These are phyloP conservation scores for Pediacus dermestoides DNA, from an alignment of 2,888 invertebrate species.

Conservation along the genomic window DNA sequence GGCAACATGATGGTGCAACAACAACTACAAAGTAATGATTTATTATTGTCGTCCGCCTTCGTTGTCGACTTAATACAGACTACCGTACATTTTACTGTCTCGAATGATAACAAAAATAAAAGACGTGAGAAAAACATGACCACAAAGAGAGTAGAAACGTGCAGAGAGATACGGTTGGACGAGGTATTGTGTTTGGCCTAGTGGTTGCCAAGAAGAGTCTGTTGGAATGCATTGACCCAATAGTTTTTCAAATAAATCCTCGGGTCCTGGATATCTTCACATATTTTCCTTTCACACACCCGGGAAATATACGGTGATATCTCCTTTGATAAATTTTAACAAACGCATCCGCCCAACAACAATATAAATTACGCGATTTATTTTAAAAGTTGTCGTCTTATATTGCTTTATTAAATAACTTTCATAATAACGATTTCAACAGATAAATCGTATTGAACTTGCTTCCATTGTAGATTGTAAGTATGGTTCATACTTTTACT, in stretches of 20 bases:
- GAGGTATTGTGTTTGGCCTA: slow-evolving; percentile 8
- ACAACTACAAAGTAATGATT: slow-evolving; percentile 28
- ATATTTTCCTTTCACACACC: slow-evolving; percentile 9
- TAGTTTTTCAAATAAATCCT: slow-evolving; percentile 3
- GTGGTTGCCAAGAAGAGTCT: slow-evolving; percentile 9
- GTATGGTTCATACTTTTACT: too few species aligned
- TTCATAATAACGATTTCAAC: too few species aligned
- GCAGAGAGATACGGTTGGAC: slow-evolving; percentile 9
- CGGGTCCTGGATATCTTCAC: slow-evolving; percentile 9
- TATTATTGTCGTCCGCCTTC: slow-evolving; percentile 24
- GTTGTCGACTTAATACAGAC: slow-evolving; percentile 17
- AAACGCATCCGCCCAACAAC: too few species aligned
- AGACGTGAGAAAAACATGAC: slow-evolving; percentile 2
- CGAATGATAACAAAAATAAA: slow-evolving; percentile 3
- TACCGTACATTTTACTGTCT: slow-evolving; percentile 1
- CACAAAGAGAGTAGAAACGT: slow-evolving; percentile 10
- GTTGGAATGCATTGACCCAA: slow-evolving; percentile 14
- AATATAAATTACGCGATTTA: too few species aligned
- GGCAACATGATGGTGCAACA: slow-evolving; percentile 16
- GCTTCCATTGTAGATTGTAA: too few species aligned
- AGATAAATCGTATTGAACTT: too few species aligned
- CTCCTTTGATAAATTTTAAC: too few species aligned
- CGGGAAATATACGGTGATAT: too few species aligned
- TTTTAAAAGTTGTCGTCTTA: too few species aligned
- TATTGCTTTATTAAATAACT: too few species aligned